Evolutionary conservation across 2,113 vertebrate species (phyloP).

Genomic region (Phrynosoma blainvillii): DNA sequence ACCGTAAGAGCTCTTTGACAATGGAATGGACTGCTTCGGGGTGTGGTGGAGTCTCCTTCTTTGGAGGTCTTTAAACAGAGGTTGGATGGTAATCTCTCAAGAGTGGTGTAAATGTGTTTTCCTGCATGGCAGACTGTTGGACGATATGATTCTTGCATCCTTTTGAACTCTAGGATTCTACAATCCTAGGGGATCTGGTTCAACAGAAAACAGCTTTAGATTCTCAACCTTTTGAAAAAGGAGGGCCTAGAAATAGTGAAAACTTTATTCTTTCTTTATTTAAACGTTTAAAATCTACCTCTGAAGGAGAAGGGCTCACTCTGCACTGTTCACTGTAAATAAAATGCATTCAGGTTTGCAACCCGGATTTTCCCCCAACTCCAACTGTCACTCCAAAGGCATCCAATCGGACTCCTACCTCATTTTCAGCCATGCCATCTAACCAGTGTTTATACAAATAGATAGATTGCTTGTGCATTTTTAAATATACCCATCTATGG

Average conservation of each 20-base stretch:
- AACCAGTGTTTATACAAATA: neutral
- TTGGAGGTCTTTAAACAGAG: no score
- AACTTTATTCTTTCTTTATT: neutral
- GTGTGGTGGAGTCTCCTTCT: no score
- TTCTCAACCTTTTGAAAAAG: neutral
- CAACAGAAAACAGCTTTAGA: neutral
- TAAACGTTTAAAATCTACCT: neutral
- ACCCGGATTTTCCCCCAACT: neutral
- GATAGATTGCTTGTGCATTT: constrained; percentile 54
- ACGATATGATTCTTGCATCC: no score
- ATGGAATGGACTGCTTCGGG: no score
- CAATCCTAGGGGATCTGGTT: no score
- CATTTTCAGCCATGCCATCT: neutral
- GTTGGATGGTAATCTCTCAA: no score
- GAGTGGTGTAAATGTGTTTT: no score
- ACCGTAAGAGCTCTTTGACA: no score
- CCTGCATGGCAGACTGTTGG: no score
- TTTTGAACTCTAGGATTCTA: no score
- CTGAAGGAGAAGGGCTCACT: neutral
- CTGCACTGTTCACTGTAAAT: no score
- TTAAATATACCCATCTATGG: constrained; percentile 38
- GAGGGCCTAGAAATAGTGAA: neutral
- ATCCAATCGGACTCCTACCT: neutral
- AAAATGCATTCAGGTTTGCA: neutral
- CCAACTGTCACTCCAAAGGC: neutral